Evolutionary conservation across 2,888 invertebrate species (phyloP), one percentile per base, ranked within the genome.

Genomic region (Metacarcinus magister): DNA sequence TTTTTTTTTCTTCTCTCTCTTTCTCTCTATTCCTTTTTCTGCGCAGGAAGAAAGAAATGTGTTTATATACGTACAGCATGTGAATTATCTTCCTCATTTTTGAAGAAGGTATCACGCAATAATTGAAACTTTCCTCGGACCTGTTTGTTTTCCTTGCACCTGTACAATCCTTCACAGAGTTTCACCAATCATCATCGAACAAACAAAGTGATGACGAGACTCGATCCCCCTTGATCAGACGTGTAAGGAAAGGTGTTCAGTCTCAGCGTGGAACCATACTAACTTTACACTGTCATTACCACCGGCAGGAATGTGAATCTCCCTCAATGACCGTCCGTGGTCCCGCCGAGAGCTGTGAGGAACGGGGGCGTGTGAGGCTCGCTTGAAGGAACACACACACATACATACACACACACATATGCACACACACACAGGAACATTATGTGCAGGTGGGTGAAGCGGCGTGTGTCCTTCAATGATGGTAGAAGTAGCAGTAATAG

Each of bases 21-120:
- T 44, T 54, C 54, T 92, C 92, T 92, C 92, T 92, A 44, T 91
- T 46, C n/a, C 48, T 48, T 23, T 23, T 46, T 92, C 92, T 44
- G 19, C 19, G 60, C 16, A 60, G 60, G 19, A 23, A 60, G 23
- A 60, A 4, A 23, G 60, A 60, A 60, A n/a, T n/a, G n/a, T n/a
- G 60, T 23, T 19, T 60, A 60, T 60, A 60, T 60, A 60, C 60
- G 16, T 60, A 60, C 60, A 60, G 23, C 23, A 19, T 4, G 23
- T 23, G 19, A 60, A 60, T 60, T 60, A 60, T 60, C 60, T 60
- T 60, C 60, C 60, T 60, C 60, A 60, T 23, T 23, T 60, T 19
- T 60, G 19, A 60, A 60, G 16, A 60, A 0, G 60, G 23, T 2
- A 60, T 60, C 16, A 60, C 19, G 60, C 2, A 19, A 60, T 60